These are phyloP conservation scores for Ericerus pela DNA, from an alignment of 1,140 invertebrate species.

Conservation along the genomic window DNA sequence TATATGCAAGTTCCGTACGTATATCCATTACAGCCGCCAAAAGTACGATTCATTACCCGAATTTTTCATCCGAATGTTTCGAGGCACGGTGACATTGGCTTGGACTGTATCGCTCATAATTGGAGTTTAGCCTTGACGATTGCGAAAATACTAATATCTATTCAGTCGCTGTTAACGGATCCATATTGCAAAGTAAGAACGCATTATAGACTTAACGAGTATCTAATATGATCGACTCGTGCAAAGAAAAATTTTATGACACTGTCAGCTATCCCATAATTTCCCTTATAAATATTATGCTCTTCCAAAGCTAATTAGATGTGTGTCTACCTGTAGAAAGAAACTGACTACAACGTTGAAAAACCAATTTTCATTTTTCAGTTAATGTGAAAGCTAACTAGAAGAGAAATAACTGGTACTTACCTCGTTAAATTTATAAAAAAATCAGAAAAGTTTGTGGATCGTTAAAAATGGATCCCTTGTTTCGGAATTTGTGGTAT, in stretches of 20 bases:
- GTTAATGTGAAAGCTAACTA: no score
- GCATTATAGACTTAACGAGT: neutral
- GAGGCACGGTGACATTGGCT: constrained; percentile 87
- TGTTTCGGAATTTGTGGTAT: no score
- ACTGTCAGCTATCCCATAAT: neutral
- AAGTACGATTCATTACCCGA: constrained; percentile 74
- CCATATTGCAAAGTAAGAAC: constrained; percentile 57
- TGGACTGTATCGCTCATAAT: constrained; percentile 89
- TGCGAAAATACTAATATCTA: constrained; percentile 74
- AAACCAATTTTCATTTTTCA: no score
- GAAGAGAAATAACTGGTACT: no score
- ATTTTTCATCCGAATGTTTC: constrained; percentile 92
- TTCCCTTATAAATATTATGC: no score
- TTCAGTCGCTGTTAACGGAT: constrained; percentile 84
- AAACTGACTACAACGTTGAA: no score
- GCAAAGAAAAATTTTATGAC: neutral
- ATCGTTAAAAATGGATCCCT: no score
- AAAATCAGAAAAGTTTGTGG: no score
- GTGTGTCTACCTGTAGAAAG: no score
- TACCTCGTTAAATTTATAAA: no score
- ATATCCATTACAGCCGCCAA: constrained; percentile 84
- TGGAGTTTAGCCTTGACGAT: constrained; percentile 87
- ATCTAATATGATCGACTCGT: neutral
- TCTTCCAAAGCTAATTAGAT: no score
- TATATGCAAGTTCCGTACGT: constrained; percentile 72